These are phyloP conservation scores for Crepidodera aurea DNA, from an alignment of 2,888 invertebrate species.

Conservation along the genomic window DNA sequence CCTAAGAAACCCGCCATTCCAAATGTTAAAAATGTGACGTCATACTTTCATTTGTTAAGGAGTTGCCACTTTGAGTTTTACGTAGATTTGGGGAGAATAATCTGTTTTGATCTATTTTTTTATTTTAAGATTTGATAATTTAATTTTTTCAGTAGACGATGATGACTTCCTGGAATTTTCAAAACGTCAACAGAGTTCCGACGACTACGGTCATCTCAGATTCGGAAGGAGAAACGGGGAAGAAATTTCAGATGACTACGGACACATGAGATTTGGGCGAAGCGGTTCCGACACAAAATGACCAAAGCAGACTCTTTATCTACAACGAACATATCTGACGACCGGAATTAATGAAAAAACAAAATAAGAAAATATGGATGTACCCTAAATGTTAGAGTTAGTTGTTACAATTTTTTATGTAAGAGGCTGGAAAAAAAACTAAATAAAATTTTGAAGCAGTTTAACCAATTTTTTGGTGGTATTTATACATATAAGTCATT, in stretches of 20 bases:
- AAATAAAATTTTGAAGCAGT: slow-evolving; percentile 1
- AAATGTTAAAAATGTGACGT: too few species aligned
- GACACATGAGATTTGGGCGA: slow-evolving; percentile 77
- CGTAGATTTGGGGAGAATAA: background rate
- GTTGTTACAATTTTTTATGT: background rate
- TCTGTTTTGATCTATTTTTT: slow-evolving; percentile 1
- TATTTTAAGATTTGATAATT: too few species aligned
- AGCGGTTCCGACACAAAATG: slow-evolving; percentile 56
- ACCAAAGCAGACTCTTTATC: slow-evolving; percentile 2
- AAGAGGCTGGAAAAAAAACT: slow-evolving; percentile 32
- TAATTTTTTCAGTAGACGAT: slow-evolving; percentile 56
- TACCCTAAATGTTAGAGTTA: too few species aligned
- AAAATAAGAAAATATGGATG: background rate
- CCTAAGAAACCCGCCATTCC: too few species aligned
- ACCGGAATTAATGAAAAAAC: background rate
- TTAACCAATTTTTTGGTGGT: too few species aligned
- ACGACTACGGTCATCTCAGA: slow-evolving; percentile 70
- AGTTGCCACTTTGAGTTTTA: too few species aligned
- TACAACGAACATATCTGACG: background rate
- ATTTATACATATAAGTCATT: too few species aligned
- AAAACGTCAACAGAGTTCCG: slow-evolving; percentile 62
- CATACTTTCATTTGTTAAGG: too few species aligned
- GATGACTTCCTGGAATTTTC: slow-evolving; percentile 62
- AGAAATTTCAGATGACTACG: slow-evolving; percentile 77
- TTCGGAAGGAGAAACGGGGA: slow-evolving; percentile 68